phyloP scores from a whole-genome alignment of 2,113 vertebrate genomes.

The Probosciger aterrimus region DNA sequence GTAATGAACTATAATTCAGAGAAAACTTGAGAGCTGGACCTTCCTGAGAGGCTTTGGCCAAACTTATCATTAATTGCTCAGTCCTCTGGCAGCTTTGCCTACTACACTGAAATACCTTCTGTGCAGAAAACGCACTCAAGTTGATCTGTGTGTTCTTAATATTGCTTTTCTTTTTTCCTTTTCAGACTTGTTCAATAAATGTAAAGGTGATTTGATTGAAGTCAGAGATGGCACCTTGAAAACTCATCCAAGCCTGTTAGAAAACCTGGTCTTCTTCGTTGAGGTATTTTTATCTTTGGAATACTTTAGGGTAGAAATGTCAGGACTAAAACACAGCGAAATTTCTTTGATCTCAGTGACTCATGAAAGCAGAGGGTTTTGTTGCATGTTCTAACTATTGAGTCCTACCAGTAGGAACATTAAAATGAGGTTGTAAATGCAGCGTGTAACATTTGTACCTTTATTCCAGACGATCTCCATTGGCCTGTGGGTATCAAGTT shows the following conservation, averaged over 20 bases:
- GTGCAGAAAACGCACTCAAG: background rate
- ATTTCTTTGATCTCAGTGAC: background rate
- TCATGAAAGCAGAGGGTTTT: background rate
- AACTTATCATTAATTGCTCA: background rate
- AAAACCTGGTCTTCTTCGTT: constrained; percentile 94
- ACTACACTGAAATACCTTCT: background rate
- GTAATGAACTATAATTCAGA: background rate
- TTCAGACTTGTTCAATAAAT: constrained; percentile 88
- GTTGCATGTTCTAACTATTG: background rate
- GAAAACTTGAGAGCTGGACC: background rate
- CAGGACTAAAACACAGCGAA: background rate
- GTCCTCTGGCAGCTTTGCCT: background rate
- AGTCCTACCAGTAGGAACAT: background rate
- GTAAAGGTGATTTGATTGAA: constrained; percentile 91
- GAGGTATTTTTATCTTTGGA: constrained; percentile 80
- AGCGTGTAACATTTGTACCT: background rate
- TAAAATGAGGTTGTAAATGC: background rate
- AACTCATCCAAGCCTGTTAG: constrained; percentile 84
- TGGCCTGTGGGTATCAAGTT: constrained; percentile 87
- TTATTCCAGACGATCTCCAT: constrained; percentile 83
- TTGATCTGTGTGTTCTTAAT: background rate
- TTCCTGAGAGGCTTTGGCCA: background rate
- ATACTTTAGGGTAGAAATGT: background rate
- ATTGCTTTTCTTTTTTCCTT: background rate
- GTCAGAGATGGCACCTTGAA: constrained; percentile 83